Evolutionary conservation across 2,797 vertebrate species (phyloP).

Genomic region (Hozukius guyotensis): DNA sequence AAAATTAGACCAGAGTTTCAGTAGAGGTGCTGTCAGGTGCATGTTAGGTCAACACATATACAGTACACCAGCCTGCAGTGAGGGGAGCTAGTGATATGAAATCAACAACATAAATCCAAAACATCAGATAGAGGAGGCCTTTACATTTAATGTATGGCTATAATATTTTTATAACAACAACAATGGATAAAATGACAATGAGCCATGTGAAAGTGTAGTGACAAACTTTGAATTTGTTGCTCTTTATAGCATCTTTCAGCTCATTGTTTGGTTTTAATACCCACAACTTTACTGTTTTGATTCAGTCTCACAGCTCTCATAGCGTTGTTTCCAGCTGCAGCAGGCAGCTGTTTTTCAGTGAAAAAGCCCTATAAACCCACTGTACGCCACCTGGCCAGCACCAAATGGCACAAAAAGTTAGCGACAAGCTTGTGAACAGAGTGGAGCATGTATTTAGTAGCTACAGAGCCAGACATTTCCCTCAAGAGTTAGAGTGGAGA

Average conservation of each 20-base stretch:
- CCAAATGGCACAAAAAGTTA: not conserved
- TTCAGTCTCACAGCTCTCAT: not conserved
- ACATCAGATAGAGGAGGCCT: not conserved
- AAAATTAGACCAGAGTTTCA: slow-evolving; percentile 30
- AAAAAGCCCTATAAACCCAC: not conserved
- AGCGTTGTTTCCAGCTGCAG: no score
- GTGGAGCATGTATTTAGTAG: no score
- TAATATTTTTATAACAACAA: not conserved
- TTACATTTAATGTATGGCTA: not conserved
- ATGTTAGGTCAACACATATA: not conserved
- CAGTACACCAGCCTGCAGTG: not conserved
- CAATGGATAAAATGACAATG: not conserved
- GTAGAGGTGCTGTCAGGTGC: not conserved
- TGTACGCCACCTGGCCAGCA: not conserved
- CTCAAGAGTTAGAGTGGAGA: no score
- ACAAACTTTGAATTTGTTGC: not conserved
- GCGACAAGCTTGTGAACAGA: not conserved
- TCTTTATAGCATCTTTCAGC: no score
- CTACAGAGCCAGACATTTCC: no score
- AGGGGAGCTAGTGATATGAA: not conserved
- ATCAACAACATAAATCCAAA: not conserved
- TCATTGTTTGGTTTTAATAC: no score
- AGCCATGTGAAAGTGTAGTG: not conserved
- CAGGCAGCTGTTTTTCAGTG: not conserved
- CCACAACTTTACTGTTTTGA: not conserved